Evolutionary conservation across 2,888 invertebrate species (phyloP).

Genomic region (Anodontia alba): DNA sequence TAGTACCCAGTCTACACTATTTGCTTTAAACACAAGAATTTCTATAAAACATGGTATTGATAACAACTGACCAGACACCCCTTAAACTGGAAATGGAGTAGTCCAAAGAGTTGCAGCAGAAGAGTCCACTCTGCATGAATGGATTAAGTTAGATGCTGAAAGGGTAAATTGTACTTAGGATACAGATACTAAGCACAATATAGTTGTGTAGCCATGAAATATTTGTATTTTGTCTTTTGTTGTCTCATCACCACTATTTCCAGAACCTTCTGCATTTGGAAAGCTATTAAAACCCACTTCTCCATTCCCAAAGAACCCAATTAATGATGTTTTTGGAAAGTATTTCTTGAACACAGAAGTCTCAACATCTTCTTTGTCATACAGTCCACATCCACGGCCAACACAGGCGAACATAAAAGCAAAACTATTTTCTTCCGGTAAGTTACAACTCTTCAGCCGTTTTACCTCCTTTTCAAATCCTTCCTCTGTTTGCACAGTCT

Average conservation of each 20-base stretch:
- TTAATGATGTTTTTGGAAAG: constrained; percentile 85
- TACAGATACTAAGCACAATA: constrained; percentile 67
- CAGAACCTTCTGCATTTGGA: constrained; percentile 27
- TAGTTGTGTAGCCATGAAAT: constrained; percentile 78
- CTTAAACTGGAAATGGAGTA: too few species aligned
- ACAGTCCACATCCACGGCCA: constrained; percentile 83
- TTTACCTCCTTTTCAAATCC: constrained; percentile 68
- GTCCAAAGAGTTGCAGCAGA: too few species aligned
- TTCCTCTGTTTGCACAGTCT: constrained; percentile 50
- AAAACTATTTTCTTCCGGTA: constrained; percentile 75
- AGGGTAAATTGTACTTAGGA: too few species aligned
- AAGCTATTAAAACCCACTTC: constrained; percentile 84
- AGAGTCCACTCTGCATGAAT: too few species aligned
- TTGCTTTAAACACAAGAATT: too few species aligned
- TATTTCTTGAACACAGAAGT: constrained; percentile 83
- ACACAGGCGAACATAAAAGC: constrained; percentile 86
- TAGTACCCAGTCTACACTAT: too few species aligned
- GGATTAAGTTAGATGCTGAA: too few species aligned
- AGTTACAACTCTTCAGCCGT: constrained; percentile 65
- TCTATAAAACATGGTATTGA: too few species aligned
- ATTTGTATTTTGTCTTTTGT: constrained; percentile 61
- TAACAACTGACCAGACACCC: too few species aligned
- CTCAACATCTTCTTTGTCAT: constrained; percentile 83
- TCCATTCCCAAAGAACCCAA: constrained; percentile 86
- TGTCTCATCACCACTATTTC: neutral